Percentiles rank a stretch among this genome's conserved stretches.
Evolutionary conservation across 2,113 vertebrate genomes (phyloP).

Genomic region (Cyphomyrus discorhynchus): DNA sequence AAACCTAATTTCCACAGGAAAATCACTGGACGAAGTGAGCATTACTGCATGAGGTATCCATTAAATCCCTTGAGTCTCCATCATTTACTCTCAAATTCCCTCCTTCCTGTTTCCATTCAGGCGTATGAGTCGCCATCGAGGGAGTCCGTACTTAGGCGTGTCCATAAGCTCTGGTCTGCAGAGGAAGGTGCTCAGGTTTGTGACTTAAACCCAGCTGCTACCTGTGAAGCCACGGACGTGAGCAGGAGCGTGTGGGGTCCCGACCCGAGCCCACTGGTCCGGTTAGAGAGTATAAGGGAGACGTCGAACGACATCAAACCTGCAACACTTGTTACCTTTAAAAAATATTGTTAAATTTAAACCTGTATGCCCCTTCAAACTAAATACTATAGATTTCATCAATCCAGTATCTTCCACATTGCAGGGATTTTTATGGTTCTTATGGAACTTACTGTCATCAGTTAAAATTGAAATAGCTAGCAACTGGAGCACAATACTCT

Average conservation of each 20-base stretch:
- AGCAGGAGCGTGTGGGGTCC: background rate
- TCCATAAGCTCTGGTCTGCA: background rate
- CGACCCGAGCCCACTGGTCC: background rate
- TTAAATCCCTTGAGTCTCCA: background rate
- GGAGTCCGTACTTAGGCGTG: background rate
- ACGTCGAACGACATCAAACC: background rate
- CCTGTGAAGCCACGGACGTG: background rate
- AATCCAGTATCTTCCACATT: too few species aligned
- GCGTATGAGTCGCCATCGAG: background rate
- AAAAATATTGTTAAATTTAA: background rate
- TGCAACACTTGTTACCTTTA: background rate
- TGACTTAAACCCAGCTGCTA: background rate
- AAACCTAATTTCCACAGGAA: background rate
- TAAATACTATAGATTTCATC: too few species aligned
- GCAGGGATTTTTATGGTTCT: background rate
- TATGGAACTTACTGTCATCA: background rate
- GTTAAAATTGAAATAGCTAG: background rate
- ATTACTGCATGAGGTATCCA: background rate
- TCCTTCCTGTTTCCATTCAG: background rate
- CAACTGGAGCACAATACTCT: background rate
- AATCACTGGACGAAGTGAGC: background rate
- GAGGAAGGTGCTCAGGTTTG: background rate
- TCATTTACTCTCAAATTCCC: background rate
- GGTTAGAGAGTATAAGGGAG: background rate
- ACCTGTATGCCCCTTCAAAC: too few species aligned